Evolutionary conservation across 2,888 invertebrate species (phyloP).

Genomic region (Catonia carolina): DNA sequence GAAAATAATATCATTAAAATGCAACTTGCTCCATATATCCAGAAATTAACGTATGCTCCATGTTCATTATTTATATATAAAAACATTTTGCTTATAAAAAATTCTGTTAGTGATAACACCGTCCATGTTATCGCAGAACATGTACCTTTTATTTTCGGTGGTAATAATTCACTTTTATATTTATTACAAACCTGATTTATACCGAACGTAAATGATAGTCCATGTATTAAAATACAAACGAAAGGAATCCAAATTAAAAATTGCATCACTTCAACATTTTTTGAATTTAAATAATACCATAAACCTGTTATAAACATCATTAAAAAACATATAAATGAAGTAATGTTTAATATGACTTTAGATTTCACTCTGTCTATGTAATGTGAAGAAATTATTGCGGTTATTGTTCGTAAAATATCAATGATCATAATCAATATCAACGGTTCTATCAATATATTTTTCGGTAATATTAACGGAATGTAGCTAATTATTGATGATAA

Average conservation of each 20-base stretch:
- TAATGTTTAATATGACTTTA: no score
- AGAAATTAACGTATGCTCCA: constrained; percentile 58
- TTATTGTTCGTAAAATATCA: no score
- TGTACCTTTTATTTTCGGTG: constrained; percentile 54
- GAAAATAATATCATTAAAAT: constrained; percentile 55
- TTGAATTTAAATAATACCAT: no score
- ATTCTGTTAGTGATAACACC: constrained; percentile 50
- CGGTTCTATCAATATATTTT: no score
- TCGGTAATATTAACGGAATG: no score
- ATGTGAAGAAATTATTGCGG: no score
- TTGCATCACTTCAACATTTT: no score
- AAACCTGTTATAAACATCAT: no score
- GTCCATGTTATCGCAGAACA: constrained; percentile 54
- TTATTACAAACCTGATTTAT: not conserved
- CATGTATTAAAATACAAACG: not conserved
- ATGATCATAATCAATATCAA: no score
- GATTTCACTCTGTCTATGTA: no score
- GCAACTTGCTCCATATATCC: constrained; percentile 56
- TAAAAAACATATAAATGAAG: no score
- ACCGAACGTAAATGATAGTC: not conserved
- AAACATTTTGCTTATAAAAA: constrained; percentile 53
- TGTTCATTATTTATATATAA: constrained; percentile 51
- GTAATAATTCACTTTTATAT: constrained; percentile 44
- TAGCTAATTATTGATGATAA: no score
- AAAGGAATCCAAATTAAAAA: not conserved